Base-by-base conservation (phyloP, 2,888 invertebrate species). In the Schrankia costaestrigalis region DNA sequence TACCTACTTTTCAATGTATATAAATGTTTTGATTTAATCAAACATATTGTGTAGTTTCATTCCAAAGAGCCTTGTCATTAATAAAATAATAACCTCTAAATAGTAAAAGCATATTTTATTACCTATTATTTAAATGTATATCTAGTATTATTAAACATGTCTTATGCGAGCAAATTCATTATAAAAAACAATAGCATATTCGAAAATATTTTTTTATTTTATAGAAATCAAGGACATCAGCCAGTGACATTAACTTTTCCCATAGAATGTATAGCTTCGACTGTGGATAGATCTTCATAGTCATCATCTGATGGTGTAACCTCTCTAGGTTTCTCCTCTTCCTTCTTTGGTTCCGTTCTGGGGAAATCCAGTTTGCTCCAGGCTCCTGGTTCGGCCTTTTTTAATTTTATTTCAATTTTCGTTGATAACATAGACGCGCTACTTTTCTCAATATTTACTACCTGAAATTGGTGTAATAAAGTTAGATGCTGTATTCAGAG, bases 371-470 rank as follows among this genome's bases (percentile, higher is more conserved):
- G 77, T 53, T 91, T 91, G 6, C 90, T 71, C 98, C 98, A 98
- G 9, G 91, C 91, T 1, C 94, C 93, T 0, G 94, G 91, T 62
- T 96, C 96, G 0, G 91, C 93, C 80, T 99, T 99, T 54, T 91
- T 93, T 65, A 99, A 77, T 66, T 94, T 96, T 12, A 99, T 93
- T 84, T 99, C 98, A 15, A 98, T 92, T 90, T 99, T 99, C 8
- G 96, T 93, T 8, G 94, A 93, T 57, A 93, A 88, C 94, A 98
- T 94, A 22, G 91, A 91, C 0, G 93, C 95, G 47, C 85, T 90
- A 63, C 95, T 93, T 32, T 90, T 89, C 22, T 86, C 88, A 1
- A 95, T 91, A 64, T 93, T 90, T 22, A 98, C 90, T 15, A 96
- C 89, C 98, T 97, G 73, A 17, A 89, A 62, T 43, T 13, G 35